Evolutionary conservation across 1,140 invertebrate species (phyloP).

Genomic region (Sycobia sp.): DNA sequence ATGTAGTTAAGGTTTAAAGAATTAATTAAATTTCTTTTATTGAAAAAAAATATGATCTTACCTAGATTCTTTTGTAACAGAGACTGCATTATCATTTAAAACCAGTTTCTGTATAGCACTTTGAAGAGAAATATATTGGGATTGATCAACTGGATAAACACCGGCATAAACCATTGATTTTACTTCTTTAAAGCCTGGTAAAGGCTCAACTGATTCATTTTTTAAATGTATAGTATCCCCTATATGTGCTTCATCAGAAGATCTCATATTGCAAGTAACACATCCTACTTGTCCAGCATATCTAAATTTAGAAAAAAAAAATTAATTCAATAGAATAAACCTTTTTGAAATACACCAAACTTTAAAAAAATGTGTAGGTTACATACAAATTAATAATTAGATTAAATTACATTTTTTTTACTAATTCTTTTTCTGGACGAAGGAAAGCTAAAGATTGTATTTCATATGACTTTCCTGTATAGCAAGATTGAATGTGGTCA

Average conservation of each 20-base stretch:
- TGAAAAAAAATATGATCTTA: slow-evolving; percentile 48
- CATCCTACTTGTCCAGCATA: slow-evolving; percentile 83
- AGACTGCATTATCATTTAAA: slow-evolving; percentile 94
- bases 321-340: slow-evolving; percentile 14
- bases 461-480: slow-evolving; percentile 75
- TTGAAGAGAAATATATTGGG: slow-evolving; percentile 74
- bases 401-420: slow-evolving; percentile 67
- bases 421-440: slow-evolving; percentile 74
- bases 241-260: slow-evolving; percentile 77
- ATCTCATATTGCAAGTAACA: slow-evolving; percentile 81
- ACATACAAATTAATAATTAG: slow-evolving; percentile 50
- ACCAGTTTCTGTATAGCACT: slow-evolving; percentile 88
- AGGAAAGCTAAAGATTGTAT: slow-evolving; percentile 82
- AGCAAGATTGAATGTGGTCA: slow-evolving; percentile 68
- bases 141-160: slow-evolving; percentile 90
- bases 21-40: no score
- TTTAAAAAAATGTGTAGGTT: neutral
- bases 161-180: slow-evolving; percentile 95
- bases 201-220: slow-evolving; percentile 63
- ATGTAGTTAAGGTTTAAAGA: neutral
- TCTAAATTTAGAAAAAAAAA: slow-evolving; percentile 57
- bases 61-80: slow-evolving; percentile 79
- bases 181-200: slow-evolving; percentile 71
- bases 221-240: slow-evolving; percentile 83
- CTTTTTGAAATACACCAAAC: neutral